Base-by-base conservation (phyloP, 2,113 vertebrate genomes). In the Bubo blakistoni region DNA sequence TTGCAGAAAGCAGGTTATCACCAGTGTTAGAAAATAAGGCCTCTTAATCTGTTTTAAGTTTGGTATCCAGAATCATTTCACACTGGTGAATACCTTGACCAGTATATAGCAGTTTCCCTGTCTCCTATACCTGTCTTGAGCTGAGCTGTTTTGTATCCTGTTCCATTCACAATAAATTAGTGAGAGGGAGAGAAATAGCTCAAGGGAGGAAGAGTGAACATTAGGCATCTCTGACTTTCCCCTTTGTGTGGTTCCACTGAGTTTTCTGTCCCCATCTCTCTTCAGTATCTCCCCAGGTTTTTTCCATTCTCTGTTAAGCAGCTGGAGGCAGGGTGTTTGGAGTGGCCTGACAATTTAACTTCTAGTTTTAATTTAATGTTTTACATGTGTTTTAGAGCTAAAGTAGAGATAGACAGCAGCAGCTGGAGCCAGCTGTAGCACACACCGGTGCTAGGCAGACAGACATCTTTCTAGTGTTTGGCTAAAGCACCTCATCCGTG, bases 311-410 rank as follows among this genome's bases (percentile, higher is more conserved):
- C 17, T 85, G 15, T 79, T 70, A 30, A 5, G 63, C 70, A 73
- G 73, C 73, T 73, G 74, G 54, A 89, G 61, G 78, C 9, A 11
- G 44, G 36, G 78, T 79, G 22, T 91, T 94, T 52, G 66, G 73
- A 89, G 46, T 44, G 36, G 49, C 38, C 78, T 57, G 55, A 76
- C 27, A 54, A 77, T 92, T 88, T 77, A 90, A 86, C 15, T 91
- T 91, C n/a, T 47, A 92, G 88, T 79, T 95, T 84, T 87, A 89
- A 79, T 95, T 51, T 82, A 93, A 90, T 84, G 34, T 93, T 92
- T 94, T 91, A 58, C 70, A 76, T 51, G 52, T 96, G 89, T 63
- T 84, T 61, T 81, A 74, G 86, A 92, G 67, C 79, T 94, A 24
- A 79, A 76, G 34, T 77, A 90, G 73, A 90, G 77, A 58, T 34